These are phyloP conservation scores for Zonotrichia leucophrys DNA, from an alignment of 2,113 vertebrate genomes.

Conservation along the genomic window DNA sequence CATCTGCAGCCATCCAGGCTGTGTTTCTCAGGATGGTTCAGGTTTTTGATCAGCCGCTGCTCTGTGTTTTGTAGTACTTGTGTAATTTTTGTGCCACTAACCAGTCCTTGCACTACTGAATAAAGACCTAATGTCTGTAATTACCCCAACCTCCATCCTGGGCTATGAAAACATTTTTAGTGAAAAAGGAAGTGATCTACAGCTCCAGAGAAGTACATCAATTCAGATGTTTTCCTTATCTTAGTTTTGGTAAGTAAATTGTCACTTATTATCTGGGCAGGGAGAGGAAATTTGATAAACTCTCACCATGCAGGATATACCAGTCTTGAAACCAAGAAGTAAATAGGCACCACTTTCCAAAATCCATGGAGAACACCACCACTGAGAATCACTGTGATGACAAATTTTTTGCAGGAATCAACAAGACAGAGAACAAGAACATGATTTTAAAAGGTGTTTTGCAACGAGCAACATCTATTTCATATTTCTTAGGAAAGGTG, in stretches of 20 bases:
- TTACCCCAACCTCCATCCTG: not conserved
- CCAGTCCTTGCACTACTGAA: not conserved
- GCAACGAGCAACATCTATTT: not conserved
- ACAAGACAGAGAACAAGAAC: not conserved
- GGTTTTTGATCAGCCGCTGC: not conserved
- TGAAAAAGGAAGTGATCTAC: not conserved
- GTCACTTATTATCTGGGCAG: not conserved
- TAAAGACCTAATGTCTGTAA: not conserved
- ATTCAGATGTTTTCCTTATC: not conserved
- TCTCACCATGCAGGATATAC: not conserved
- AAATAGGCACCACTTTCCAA: not conserved
- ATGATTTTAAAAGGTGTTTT: not conserved
- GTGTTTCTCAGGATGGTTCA: not conserved
- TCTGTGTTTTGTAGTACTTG: not conserved
- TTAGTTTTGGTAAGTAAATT: not conserved
- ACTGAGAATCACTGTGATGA: not conserved
- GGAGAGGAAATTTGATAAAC: not conserved
- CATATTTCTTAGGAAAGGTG: not conserved
- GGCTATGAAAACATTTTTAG: not conserved
- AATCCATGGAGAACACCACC: not conserved
- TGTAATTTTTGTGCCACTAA: not conserved
- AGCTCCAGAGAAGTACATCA: not conserved
- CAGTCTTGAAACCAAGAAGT: not conserved
- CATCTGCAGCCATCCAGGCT: not conserved
- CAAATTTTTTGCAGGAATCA: not conserved